These are phyloP conservation scores for Pogonognathellus flavescens DNA, from an alignment of 1,140 invertebrate genomes.

Conservation along the genomic window DNA sequence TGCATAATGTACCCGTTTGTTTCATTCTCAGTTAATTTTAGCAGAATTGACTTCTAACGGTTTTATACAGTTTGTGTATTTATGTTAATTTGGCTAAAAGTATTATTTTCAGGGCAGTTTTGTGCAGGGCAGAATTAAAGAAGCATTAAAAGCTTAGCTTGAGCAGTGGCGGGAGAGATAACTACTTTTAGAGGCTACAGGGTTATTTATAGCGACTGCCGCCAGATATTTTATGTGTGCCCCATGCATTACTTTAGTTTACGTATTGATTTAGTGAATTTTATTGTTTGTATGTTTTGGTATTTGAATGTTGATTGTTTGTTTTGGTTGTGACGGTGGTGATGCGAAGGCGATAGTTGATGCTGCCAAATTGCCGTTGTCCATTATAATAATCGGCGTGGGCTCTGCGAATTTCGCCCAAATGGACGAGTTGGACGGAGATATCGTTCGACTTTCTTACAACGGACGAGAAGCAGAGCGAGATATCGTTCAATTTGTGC, in stretches of 20 bases:
- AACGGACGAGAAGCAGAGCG: conserved; percentile 70
- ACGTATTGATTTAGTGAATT: background rate
- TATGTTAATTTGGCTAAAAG: too few species aligned
- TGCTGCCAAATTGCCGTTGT: conserved; percentile 71
- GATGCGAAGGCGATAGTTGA: conserved; percentile 56
- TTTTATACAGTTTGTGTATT: too few species aligned
- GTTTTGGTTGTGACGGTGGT: background rate
- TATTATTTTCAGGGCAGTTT: too few species aligned
- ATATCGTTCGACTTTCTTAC: conserved; percentile 72
- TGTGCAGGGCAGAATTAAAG: too few species aligned
- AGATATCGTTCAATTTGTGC: conserved; percentile 76
- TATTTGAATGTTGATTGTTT: background rate
- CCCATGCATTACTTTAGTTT: background rate
- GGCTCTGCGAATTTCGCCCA: conserved; percentile 73
- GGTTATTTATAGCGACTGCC: too few species aligned
- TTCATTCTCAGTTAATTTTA: too few species aligned
- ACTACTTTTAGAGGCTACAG: too few species aligned
- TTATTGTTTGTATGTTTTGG: background rate
- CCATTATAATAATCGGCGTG: conserved; percentile 74
- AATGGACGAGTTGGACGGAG: conserved; percentile 76
- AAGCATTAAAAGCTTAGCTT: too few species aligned
- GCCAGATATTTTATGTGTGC: too few species aligned
- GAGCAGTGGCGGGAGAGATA: too few species aligned
- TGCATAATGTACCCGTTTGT: too few species aligned
- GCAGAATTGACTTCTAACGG: too few species aligned